Conservation (phyloP, 2,113 vertebrate species). For the Pandion haliaetus region DNA sequence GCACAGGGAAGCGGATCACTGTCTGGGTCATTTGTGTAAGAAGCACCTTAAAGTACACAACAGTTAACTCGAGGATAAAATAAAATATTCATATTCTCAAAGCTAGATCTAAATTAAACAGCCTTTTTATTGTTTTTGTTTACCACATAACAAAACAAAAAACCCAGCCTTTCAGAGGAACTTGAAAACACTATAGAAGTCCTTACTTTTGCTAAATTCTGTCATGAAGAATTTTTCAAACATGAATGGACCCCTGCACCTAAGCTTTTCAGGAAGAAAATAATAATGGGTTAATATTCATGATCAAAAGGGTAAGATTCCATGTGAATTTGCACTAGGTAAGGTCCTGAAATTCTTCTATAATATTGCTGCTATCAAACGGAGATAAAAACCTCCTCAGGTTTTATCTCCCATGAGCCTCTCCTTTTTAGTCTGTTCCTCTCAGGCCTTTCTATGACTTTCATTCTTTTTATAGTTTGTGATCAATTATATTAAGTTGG, state of each 20-base stretch:
- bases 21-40: not conserved
- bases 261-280: not conserved
- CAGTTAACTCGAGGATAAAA: not conserved
- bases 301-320: not conserved
- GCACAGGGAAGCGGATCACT: not conserved
- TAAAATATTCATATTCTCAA: not conserved
- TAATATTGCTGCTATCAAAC: not conserved
- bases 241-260: not conserved
- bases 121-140: not conserved
- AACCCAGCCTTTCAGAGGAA: not conserved
- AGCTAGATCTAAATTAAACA: not conserved
- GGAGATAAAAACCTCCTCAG: not conserved
- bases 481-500: not conserved
- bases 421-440: not conserved
- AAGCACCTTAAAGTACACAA: not conserved
- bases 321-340: not conserved
- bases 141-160: not conserved
- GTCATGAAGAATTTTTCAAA: not conserved
- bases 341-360: not conserved
- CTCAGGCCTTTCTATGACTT: not conserved
- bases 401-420: not conserved
- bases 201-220: not conserved
- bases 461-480: not conserved
- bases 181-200: not conserved
- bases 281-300: not conserved